Evolutionary conservation across 2,888 invertebrate species (phyloP), one percentile per base, ranked within the genome.

Genomic region (Dusona sp.): DNA sequence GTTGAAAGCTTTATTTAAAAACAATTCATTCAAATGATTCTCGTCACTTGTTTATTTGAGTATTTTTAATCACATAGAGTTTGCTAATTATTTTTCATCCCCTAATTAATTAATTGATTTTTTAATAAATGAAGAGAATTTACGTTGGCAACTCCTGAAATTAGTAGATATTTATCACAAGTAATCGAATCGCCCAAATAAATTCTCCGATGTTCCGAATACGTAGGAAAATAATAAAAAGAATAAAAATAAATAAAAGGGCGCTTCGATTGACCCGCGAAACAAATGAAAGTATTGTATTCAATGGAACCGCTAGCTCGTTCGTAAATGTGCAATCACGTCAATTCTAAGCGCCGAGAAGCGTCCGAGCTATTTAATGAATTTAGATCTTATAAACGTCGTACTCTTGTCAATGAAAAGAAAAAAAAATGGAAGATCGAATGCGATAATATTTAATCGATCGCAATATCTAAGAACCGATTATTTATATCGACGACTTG

Each of bases 261-360:
- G 19, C 67, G 48, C 80, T 79, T 65, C 79, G 79, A 80, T 83
- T 45, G 51, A 81, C 84, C 81, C 74, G 78, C n/a, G 73, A 86
- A 84, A 81, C 80, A 86, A 84, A 84, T 84, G 86, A 86, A 86
- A 86, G 86, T 86, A 86, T 86, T 84, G 48, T 70, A 84, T 77
- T 74, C 73, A 77, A 78, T 64, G 72, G 51, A 67, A 81, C 74
- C 22, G 51, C 38, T 38, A 29, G 22, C 25, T 38, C 51, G 51
- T 51, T 70, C 51, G 78, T 72, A 54, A 57, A 48, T 75, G 77
- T 25, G 83, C 79, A 79, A 67, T 79, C 70, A 36, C 70, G 86
- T 86, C 77, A 83, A 86, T 86, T 86, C 16, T 61, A 65, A 22
- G 54, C 82, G 42, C 51, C 29, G 57, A 68, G 38, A 68, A 54